Evolutionary conservation across 2,888 invertebrate genomes (phyloP).

Genomic region (Hofmannophila pseudospretella): DNA sequence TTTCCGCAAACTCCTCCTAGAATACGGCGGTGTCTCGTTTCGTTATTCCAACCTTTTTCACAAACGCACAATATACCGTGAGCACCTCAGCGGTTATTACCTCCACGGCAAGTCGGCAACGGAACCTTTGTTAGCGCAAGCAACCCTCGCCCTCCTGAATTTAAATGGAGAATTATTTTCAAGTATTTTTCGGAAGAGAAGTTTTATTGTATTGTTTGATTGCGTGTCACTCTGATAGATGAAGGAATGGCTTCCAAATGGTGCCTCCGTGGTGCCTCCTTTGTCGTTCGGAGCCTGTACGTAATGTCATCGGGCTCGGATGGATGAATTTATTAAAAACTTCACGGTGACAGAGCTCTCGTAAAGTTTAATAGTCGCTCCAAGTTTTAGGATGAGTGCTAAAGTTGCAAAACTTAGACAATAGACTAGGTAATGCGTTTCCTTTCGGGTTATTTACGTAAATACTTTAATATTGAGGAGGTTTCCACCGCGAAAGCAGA

Average conservation of each 20-base stretch:
- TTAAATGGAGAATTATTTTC: slow-evolving; percentile 77
- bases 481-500: background rate
- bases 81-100: slow-evolving; percentile 61
- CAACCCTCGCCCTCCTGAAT: slow-evolving; percentile 61
- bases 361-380: slow-evolving; percentile 58
- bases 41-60: slow-evolving; percentile 49
- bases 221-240: slow-evolving; percentile 75
- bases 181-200: slow-evolving; percentile 75
- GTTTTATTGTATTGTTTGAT: slow-evolving; percentile 78
- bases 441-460: slow-evolving; percentile 30
- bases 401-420: slow-evolving; percentile 44
- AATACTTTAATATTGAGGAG: slow-evolving; percentile 5
- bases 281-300: slow-evolving; percentile 52
- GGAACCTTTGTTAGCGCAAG: slow-evolving; percentile 61
- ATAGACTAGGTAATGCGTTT: slow-evolving; percentile 33
- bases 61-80: slow-evolving; percentile 47
- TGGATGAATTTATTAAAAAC: slow-evolving; percentile 71
- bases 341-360: slow-evolving; percentile 40
- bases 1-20: slow-evolving; percentile 3
- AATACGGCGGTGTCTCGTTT: slow-evolving; percentile 36
- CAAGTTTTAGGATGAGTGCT: slow-evolving; percentile 37
- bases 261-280: slow-evolving; percentile 56
- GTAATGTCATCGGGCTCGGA: slow-evolving; percentile 53
- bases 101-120: slow-evolving; percentile 31
- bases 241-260: slow-evolving; percentile 65